These are phyloP conservation scores for Agrypnus murinus DNA, from an alignment of 2,888 invertebrate species.

Conservation along the genomic window DNA sequence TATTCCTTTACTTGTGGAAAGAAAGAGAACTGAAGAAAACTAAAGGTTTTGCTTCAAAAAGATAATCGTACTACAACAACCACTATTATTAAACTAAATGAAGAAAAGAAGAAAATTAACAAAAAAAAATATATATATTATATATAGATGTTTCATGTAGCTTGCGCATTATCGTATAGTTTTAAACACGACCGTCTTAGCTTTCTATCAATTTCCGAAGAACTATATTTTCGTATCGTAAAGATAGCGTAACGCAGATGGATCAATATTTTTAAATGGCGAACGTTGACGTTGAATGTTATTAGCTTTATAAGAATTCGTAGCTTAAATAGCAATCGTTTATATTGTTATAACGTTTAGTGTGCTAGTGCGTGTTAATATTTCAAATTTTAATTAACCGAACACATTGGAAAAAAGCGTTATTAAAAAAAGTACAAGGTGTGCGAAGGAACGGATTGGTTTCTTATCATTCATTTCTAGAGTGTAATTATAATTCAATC, in stretches of 20 bases:
- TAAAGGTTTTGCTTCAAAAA: conserved; percentile 43
- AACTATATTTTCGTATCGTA: conserved; percentile 70
- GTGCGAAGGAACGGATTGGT: conserved; percentile 22
- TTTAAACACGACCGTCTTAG: conserved; percentile 57
- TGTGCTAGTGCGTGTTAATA: conserved; percentile 51
- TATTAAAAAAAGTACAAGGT: conserved; percentile 32
- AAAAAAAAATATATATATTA: conserved; percentile 34
- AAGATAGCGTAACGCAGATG: conserved; percentile 56
- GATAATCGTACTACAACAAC: conserved; percentile 54
- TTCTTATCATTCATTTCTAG: conserved; percentile 22
- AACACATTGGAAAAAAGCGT: conserved; percentile 37
- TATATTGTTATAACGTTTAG: conserved; percentile 53
- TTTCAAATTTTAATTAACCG: conserved; percentile 50
- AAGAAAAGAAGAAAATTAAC: too few species aligned
- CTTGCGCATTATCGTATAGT: conserved; percentile 63
- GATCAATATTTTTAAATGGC: conserved; percentile 56
- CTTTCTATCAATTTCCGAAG: conserved; percentile 67
- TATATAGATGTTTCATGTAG: conserved; percentile 68
- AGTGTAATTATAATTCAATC: conserved; percentile 33
- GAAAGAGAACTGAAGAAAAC: conserved; percentile 15
- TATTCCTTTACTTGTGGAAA: conserved; percentile 26
- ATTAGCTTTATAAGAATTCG: conserved; percentile 55
- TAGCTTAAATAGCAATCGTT: conserved; percentile 53
- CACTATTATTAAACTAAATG: conserved; percentile 34
- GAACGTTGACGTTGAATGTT: conserved; percentile 56